Percentiles rank a stretch among this genome's conserved stretches.
phyloP scores from a whole-genome alignment of 2,797 vertebrate genomes.

The Oreonectes daqikongensis region DNA sequence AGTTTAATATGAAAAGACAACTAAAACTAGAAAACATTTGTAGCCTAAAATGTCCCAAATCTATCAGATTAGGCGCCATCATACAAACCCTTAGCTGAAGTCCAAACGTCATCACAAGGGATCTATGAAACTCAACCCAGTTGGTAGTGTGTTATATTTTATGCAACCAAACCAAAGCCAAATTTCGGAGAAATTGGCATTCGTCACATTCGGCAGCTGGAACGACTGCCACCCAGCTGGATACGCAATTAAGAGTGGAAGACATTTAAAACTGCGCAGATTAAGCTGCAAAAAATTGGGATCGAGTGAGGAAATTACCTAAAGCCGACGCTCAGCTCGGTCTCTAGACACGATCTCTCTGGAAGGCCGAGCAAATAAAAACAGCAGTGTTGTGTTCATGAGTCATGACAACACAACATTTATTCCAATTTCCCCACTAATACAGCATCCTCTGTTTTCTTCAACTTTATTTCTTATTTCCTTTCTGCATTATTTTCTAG shows the following conservation, averaged over 20 bases:
- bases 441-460: conserved; percentile 22
- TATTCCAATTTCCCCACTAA: conserved; percentile 26
- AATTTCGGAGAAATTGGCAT: neutral
- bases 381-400: conserved; percentile 11
- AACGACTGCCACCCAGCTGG: conserved; percentile 40
- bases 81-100: too few relatives aligned
- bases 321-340: conserved; percentile 19
- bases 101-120: conserved; percentile 1
- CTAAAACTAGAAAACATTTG: too few relatives aligned
- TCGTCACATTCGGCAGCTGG: conserved; percentile 10
- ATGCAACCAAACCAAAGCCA: conserved; percentile 22
- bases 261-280: conserved; percentile 39
- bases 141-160: conserved; percentile 9
- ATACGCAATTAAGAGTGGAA: conserved; percentile 53
- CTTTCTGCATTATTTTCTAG: conserved; percentile 21
- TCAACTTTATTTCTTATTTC: conserved; percentile 1
- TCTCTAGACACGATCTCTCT: conserved; percentile 43
- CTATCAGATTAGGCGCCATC: too few relatives aligned
- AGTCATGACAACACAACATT: conserved; percentile 27
- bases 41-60: too few relatives aligned
- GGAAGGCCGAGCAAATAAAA: conserved; percentile 39
- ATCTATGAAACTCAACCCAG: conserved; percentile 8
- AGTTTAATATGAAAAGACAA: too few relatives aligned
- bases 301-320: conserved; percentile 47
- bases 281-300: conserved; percentile 48